Base-by-base conservation (phyloP, 2,797 vertebrate species). In the Iguana delicatissima region DNA sequence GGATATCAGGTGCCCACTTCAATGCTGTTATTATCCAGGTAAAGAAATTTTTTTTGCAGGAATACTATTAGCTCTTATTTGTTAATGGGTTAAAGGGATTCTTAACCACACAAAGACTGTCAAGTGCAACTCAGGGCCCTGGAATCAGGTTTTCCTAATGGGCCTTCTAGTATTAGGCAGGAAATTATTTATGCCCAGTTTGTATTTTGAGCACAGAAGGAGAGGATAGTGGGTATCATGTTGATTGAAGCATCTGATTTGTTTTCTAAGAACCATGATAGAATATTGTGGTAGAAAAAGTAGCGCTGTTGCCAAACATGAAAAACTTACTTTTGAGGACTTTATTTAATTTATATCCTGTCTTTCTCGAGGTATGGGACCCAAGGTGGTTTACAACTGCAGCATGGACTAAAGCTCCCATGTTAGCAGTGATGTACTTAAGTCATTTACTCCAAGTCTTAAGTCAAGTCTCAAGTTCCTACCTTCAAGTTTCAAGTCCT, bases 61-160 rank as follows among this genome's bases (percentile, higher is more conserved):
- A 64, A 76, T 57, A 29, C 80, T 91, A 85, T 73, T 85, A 73
- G 22, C 10, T 38, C 69, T 50, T 91, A 52, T 64, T 85, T 88
- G 38, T 81, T 89, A 88, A 91, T 80, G 67, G 74, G 38, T 38
- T 85, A 80, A 85, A 80, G 29, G 14, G 73, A 35, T 86, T 55
- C 9, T 35, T 14, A 26, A 46, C 3, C 42, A 46, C 42, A 46
- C 59, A 72, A 74, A 32, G 14, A 9, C 29, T 38, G 14, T 84
- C 20, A 85, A 73, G 13, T n/a, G 29, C n/a, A 22, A 80, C 10
- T 50, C 52, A 35, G 18, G 64, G 12, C 26, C 35, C 72, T 62
- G 35, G 50, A 22, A 85, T 38, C 64, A 80, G 35, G n/a, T 80
- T n/a, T 50, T 29, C 67, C 86, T 73, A 88, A 67, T 72, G 42